Conservation (phyloP, 2,113 vertebrate genomes). For the Coryphaenoides rupestris region DNA sequence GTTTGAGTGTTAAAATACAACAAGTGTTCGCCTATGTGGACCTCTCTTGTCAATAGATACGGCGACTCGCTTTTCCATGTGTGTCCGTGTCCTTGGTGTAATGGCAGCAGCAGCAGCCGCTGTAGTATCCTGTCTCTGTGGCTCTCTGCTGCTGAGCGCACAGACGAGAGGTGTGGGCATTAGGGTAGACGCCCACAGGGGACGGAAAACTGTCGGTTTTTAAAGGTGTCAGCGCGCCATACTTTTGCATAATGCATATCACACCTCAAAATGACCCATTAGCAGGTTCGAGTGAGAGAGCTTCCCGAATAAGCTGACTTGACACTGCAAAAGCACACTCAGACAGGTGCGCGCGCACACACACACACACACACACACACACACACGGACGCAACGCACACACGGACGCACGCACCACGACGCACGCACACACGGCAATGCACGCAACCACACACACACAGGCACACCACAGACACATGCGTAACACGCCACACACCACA, state of each 20-base stretch:
- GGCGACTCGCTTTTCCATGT: conserved; percentile 46
- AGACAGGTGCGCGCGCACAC: conserved; percentile 13
- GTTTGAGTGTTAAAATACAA: background rate
- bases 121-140: conserved; percentile 49
- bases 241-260: conserved; percentile 75
- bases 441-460: conserved; percentile 8
- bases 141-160: conserved; percentile 49
- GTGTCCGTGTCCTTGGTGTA: conserved; percentile 17
- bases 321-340: conserved; percentile 23
- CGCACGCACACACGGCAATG: conserved; percentile 1
- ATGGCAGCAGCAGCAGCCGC: no score
- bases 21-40: background rate
- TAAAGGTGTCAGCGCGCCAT: conserved; percentile 68
- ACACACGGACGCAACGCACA: conserved; percentile 3
- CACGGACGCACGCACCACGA: no score
- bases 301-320: conserved; percentile 48
- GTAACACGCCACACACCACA: background rate
- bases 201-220: conserved; percentile 48
- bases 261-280: conserved; percentile 75
- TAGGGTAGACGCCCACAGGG: conserved; percentile 48
- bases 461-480: background rate
- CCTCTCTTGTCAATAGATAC: conserved; percentile 25
- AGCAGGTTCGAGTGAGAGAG: conserved; percentile 61
- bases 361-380: conserved; percentile 13
- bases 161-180: conserved; percentile 8